These are phyloP conservation scores for Mallotus villosus DNA, from an alignment of 2,797 vertebrate genomes.

Conservation along the genomic window DNA sequence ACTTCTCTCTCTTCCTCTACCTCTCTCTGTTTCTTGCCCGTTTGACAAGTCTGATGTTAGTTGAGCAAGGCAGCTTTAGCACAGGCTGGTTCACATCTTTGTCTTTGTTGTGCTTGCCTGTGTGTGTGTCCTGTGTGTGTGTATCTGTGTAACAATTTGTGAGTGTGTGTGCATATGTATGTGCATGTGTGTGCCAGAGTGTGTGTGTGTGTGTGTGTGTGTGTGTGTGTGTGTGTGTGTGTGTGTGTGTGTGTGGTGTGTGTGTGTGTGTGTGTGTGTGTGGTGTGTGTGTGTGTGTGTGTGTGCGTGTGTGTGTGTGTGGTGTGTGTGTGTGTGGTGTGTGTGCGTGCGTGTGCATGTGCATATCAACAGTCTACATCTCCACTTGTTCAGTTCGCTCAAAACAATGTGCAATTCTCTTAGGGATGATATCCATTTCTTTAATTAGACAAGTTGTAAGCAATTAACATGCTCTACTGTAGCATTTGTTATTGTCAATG, in stretches of 20 bases:
- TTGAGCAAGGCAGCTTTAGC: slow-evolving; percentile 70
- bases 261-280: slow-evolving; percentile 2
- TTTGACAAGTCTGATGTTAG: slow-evolving; percentile 61
- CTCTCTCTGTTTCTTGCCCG: slow-evolving; percentile 38
- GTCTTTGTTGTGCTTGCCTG: slow-evolving; percentile 28
- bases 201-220: slow-evolving; percentile 7
- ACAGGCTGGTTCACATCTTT: slow-evolving; percentile 54
- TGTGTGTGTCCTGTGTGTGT: slow-evolving; percentile 27
- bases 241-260: no score
- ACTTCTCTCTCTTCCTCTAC: neutral
- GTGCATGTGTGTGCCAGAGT: slow-evolving; percentile 8
- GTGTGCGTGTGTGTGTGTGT: slow-evolving; percentile 8
- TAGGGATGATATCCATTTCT: slow-evolving; percentile 20
- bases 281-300: slow-evolving; percentile 15
- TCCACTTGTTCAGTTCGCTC: slow-evolving; percentile 29
- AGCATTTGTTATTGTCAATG: neutral
- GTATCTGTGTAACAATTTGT: slow-evolving; percentile 12
- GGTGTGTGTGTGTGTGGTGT: neutral
- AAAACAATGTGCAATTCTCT: neutral
- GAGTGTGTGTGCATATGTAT: slow-evolving; percentile 15
- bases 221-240: slow-evolving; percentile 9
- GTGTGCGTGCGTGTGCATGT: slow-evolving; percentile 3
- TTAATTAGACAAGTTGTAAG: slow-evolving; percentile 31
- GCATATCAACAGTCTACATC: slow-evolving; percentile 9
- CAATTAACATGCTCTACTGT: slow-evolving; percentile 12